Base-by-base conservation (phyloP, 2,797 vertebrate genomes). In the Lagodon rhomboides region DNA sequence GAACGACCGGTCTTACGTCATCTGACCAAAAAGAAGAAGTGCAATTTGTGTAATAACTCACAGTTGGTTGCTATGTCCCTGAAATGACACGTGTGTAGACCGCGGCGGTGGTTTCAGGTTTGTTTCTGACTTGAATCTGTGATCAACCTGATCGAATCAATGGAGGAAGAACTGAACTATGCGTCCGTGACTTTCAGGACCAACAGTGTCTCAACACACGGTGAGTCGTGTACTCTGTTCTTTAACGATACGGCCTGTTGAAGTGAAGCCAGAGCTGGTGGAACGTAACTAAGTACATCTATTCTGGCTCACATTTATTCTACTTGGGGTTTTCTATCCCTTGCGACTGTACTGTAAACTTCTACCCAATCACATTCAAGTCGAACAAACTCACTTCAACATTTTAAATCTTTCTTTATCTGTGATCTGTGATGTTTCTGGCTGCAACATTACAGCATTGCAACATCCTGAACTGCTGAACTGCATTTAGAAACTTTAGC, bases 131-230 rank as follows among this genome's bases (percentile, higher is more conserved):
- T 61, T 0, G 16, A 1, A 9, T 34, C 18, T 18, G 1, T 23
- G 13, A 34, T 20, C 3, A 30, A 47, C 3, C 9, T 9, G 41
- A 50, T 8, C 10, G 43, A 25, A 55, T n/a, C 12, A 1, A 89
- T 93, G 91, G 89, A 86, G 25, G 89, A 88, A 9, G 91, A 94
- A 12, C 18, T 91, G 34, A 73, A 65, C 51, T 94, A 94, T 3
- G 71, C 68, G 10, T 66, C 30, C 0, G 70, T 93, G 3, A 41
- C 2, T 12, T 94, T 94, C 65, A 89, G 61, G 13, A 17, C 2
- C 4, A 23, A 65, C 0, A 13, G 23, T 7, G 1, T 18, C 12
- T 50, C 58, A 38, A 10, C 66, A 61, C 3, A 44, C 10, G 79
- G 90, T 91, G 47, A 85, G 85, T 79, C 12, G 34, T 34, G 34